A percentile compares a stretch with the other conserved stretches of the same genome.
These are phyloP conservation scores for Abrostola triplasia DNA, from an alignment of 2,888 invertebrate species.

Conservation along the genomic window DNA sequence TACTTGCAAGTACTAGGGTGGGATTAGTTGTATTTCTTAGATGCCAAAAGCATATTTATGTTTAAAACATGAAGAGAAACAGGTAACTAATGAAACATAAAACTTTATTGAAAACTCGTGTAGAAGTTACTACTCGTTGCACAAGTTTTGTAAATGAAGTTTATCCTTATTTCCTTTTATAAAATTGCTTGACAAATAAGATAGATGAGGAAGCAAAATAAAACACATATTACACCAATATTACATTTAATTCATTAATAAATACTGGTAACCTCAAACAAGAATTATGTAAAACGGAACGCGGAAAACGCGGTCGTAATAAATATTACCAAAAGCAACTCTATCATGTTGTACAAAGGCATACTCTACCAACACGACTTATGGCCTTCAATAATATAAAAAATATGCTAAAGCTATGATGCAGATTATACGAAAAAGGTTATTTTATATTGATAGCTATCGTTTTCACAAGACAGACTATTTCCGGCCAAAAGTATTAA, in stretches of 20 bases:
- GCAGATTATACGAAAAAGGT: conserved; percentile 74
- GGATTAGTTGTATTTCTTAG: no score
- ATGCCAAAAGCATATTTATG: no score
- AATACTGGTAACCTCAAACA: conserved; percentile 14
- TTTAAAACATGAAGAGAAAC: no score
- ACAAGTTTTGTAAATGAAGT: no score
- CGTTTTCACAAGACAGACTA: conserved; percentile 48
- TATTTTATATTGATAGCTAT: conserved; percentile 69
- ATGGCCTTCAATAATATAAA: conserved; percentile 73
- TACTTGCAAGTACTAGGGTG: no score
- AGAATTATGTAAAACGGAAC: conserved; percentile 48
- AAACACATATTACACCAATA: no score
- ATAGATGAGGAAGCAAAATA: no score
- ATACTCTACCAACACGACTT: conserved; percentile 48
- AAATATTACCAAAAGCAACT: conserved; percentile 60
- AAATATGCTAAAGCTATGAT: conserved; percentile 69
- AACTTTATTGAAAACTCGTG: no score
- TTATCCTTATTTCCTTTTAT: no score
- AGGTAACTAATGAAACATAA: no score
- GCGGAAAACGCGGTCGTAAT: conserved; percentile 13
- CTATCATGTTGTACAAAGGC: conserved; percentile 56
- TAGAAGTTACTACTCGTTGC: no score
- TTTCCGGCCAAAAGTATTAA: conserved; percentile 51
- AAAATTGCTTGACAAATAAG: no score
- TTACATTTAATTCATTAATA: background rate